Evolutionary conservation across 2,113 vertebrate genomes (phyloP).

Genomic region (Platichthys stellatus): DNA sequence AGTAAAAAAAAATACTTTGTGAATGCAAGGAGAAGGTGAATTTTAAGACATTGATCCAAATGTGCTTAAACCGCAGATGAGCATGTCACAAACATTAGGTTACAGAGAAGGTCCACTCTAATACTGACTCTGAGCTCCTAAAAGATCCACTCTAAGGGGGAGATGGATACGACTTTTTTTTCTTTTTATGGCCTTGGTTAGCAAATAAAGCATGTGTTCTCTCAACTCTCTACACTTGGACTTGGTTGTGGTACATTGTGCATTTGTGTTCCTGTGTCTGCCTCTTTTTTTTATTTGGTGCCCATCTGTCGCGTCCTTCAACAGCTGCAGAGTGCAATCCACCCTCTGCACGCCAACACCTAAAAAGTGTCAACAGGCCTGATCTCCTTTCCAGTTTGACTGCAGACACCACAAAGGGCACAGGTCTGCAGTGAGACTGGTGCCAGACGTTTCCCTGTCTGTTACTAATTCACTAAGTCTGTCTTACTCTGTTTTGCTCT

Average conservation of each 20-base stretch:
- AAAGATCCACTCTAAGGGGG: not conserved
- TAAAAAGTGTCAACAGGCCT: conserved; percentile 53
- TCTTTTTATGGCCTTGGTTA: not conserved
- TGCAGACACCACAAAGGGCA: conserved; percentile 1
- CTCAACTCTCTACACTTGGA: no score
- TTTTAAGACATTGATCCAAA: conserved; percentile 15
- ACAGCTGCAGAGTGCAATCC: conserved; percentile 59
- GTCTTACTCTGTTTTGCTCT: not conserved
- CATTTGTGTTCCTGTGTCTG: not conserved
- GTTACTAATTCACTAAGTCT: conserved; percentile 32
- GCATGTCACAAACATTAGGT: not conserved
- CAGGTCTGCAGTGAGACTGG: conserved; percentile 18
- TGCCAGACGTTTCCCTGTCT: conserved; percentile 22
- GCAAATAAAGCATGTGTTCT: not conserved
- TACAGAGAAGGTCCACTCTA: not conserved
- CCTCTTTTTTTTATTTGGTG: conserved; percentile 2
- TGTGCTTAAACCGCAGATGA: conserved; percentile 9
- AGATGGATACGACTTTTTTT: not conserved
- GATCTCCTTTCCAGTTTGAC: conserved; percentile 36
- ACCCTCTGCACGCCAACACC: conserved; percentile 47
- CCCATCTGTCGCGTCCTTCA: conserved; percentile 70
- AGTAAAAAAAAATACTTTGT: not conserved
- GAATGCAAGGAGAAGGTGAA: conserved; percentile 21
- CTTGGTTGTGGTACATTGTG: no score
- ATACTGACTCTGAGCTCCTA: not conserved